phyloP scores from a whole-genome alignment of 92 coral and sea anemone species.

The Zoanthus sociatus region DNA sequence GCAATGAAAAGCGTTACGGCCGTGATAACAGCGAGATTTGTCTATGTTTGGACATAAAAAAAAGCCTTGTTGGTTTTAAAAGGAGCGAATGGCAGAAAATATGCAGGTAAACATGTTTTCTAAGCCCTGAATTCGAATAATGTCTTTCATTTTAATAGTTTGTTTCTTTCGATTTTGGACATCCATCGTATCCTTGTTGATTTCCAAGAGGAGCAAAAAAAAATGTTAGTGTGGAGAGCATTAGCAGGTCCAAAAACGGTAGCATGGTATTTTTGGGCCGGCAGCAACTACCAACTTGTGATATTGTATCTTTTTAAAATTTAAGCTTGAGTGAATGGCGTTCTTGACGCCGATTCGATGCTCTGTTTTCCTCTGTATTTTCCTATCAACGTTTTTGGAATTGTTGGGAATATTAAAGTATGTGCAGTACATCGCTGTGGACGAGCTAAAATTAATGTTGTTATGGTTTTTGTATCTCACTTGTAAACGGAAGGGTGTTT shows the following conservation, averaged over 20 bases:
- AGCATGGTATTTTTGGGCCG: not conserved
- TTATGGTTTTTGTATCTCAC: constrained; percentile 4
- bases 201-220: not conserved
- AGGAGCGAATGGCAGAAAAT: not conserved
- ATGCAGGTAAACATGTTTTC: not conserved
- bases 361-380: not conserved
- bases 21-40: not conserved
- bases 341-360: not conserved
- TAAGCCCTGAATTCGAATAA: not conserved
- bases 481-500: constrained; percentile 33
- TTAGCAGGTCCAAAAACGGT: not conserved
- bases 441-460: not conserved
- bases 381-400: not conserved
- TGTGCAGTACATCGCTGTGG: not conserved
- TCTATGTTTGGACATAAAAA: not conserved
- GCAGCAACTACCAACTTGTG: not conserved
- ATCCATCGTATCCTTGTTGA: not conserved
- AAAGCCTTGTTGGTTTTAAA: not conserved
- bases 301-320: not conserved
- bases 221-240: not conserved
- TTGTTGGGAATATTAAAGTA: not conserved
- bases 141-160: not conserved
- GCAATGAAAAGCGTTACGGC: not conserved
- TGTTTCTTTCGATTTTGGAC: not conserved
- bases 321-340: not conserved